phyloP scores from a whole-genome alignment of 2,888 invertebrate genomes.

The Cantharis lateralis region DNA sequence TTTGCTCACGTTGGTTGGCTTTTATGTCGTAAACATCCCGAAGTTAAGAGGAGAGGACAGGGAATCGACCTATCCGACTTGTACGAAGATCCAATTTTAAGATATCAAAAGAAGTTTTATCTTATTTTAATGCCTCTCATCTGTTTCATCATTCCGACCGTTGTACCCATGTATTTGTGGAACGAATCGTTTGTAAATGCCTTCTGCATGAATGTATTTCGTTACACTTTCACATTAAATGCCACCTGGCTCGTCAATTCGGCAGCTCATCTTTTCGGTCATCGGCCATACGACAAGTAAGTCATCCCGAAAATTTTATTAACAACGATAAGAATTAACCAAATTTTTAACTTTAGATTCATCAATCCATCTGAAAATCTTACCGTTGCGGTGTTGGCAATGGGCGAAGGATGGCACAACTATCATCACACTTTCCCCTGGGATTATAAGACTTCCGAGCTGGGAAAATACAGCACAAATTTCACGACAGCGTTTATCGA shows the following conservation, averaged over 20 bases:
- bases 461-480: conserved; percentile 74
- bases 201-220: conserved; percentile 73
- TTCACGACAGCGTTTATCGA: conserved; percentile 79
- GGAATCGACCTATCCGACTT: conserved; percentile 85
- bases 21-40: conserved; percentile 86
- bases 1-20: conserved; percentile 97
- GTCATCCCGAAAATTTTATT: conserved; percentile 36
- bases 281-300: conserved; percentile 75
- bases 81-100: conserved; percentile 77
- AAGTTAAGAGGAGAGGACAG: conserved; percentile 85
- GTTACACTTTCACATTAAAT: conserved; percentile 81
- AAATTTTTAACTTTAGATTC: conserved; percentile 48
- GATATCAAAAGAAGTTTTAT: conserved; percentile 88
- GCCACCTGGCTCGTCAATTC: conserved; percentile 91
- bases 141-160: conserved; percentile 79
- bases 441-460: conserved; percentile 84
- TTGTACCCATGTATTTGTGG: conserved; percentile 78
- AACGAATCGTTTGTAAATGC: conserved; percentile 71
- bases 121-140: conserved; percentile 71
- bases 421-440: conserved; percentile 87
- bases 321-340: background rate
- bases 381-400: conserved; percentile 67
- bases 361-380: conserved; percentile 77
- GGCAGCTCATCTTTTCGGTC: conserved; percentile 82
- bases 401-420: conserved; percentile 86